These are phyloP conservation scores for Heteromurus nitidus DNA, from an alignment of 2,888 invertebrate genomes.

Conservation along the genomic window DNA sequence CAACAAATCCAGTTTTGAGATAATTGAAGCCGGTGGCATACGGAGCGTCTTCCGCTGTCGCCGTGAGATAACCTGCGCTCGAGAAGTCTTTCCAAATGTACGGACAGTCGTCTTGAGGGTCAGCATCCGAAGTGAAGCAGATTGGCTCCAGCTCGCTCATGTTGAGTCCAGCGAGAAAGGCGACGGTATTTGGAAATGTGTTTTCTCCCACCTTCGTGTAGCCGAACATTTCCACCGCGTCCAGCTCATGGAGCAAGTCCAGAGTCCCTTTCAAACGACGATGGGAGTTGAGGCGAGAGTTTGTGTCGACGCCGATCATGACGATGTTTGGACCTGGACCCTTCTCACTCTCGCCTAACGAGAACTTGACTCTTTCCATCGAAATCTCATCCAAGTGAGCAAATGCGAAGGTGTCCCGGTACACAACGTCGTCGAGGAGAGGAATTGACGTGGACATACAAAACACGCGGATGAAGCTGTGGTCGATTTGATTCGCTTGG, in stretches of 20 bases:
- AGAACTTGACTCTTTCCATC: no score
- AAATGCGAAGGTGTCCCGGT: slow-evolving; percentile 60
- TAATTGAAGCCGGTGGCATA: slow-evolving; percentile 54
- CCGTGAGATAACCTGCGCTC: slow-evolving; percentile 42
- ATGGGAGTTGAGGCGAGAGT: slow-evolving; percentile 50
- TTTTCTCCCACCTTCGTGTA: slow-evolving; percentile 65
- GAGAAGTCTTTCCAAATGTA: slow-evolving; percentile 61
- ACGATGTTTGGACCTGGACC: slow-evolving; percentile 49
- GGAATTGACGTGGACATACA: slow-evolving; percentile 51
- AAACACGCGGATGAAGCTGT: slow-evolving; percentile 63
- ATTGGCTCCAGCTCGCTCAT: neutral
- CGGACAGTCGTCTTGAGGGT: slow-evolving; percentile 55
- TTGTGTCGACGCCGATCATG: slow-evolving; percentile 54
- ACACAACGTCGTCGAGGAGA: slow-evolving; percentile 58
- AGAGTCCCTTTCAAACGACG: slow-evolving; percentile 35
- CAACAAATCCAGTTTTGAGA: slow-evolving; percentile 50
- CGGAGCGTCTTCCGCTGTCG: slow-evolving; percentile 54
- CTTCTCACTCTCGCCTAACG: no score
- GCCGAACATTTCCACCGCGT: slow-evolving; percentile 57
- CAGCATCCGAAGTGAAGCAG: slow-evolving; percentile 15
- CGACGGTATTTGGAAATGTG: slow-evolving; percentile 59
- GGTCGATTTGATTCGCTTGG: slow-evolving; percentile 2
- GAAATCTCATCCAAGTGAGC: slow-evolving; percentile 31
- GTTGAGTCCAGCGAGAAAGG: slow-evolving; percentile 40
- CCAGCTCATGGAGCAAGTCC: slow-evolving; percentile 25